Evolutionary conservation across 2,113 vertebrate genomes (phyloP), one percentile per base, ranked within the genome.

Genomic region (Himantopus leucocephalus): DNA sequence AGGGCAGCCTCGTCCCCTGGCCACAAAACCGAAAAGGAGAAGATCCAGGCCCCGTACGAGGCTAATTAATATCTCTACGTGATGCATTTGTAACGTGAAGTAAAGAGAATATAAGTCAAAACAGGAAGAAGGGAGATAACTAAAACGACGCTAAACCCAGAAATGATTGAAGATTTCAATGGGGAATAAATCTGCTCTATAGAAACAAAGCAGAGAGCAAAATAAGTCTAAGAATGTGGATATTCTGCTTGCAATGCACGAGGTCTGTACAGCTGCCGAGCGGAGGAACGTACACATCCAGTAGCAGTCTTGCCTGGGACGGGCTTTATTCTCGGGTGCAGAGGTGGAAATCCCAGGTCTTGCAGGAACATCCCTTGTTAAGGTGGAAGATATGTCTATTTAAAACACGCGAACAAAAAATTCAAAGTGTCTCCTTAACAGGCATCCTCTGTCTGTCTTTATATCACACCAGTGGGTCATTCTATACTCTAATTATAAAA

Each of bases 241-340:
- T 10, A 5, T 26, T 30, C 63, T 77, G 59, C 59, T 34, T 23
- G 30, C 32, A 30, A 19, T 8, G 56, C 20, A 35, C 0, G 16
- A 48, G 79, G 50, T 53, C 48, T 21, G 47, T 5, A 18, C 0
- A 32, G 67, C 75, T 64, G 80, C 56, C n/a, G 0, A 14, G 47
- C 1, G 8, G 2, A 35, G 30, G 37, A 55, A 47, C 2, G 3
- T 7, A 19, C 32, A 12, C 11, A 6, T 6, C 52, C 70, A n/a
- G 22, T 1, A 34, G 18, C 17, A 73, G 43, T 0, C 3, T 2
- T 27, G 76, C 59, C 82, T 75, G 55, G 34, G 39, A n/a, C 11
- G 27, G 15, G 39, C 8, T 35, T 75, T 47, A 18, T 29, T 39
- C 41, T 6, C 2, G 2, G n/a, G 8, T 7, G 26, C 22, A 21